These are phyloP conservation scores for Archilochus colubris DNA, from an alignment of 2,113 vertebrate species.

Conservation along the genomic window DNA sequence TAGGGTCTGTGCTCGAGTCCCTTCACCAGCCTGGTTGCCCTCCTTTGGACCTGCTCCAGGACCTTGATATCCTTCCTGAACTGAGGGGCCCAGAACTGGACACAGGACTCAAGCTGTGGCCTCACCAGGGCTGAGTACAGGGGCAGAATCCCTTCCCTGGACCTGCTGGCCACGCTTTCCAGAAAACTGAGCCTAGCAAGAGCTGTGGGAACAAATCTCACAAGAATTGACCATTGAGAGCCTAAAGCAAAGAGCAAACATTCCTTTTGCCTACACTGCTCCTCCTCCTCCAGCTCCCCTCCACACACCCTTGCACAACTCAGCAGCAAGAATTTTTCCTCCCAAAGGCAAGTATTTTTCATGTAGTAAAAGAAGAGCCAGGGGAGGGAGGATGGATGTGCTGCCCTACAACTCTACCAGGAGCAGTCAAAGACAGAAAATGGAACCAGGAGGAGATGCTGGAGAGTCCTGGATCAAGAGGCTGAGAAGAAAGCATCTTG, in stretches of 20 bases:
- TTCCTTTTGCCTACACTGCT: constrained; percentile 1
- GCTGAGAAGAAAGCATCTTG: background rate
- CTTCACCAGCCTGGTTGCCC: no score
- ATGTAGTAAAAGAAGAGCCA: rapidly evolving
- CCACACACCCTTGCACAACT: background rate
- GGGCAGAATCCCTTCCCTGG: no score
- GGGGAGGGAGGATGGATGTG: background rate
- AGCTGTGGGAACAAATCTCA: background rate
- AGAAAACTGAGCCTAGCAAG: constrained; percentile 4
- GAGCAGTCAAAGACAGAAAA: background rate
- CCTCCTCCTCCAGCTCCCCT: background rate
- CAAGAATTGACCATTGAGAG: constrained; percentile 20
- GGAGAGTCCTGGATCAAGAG: background rate
- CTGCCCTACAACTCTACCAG: rapidly evolving
- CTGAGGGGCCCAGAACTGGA: no score
- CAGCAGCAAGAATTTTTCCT: background rate
- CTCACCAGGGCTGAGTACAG: no score
- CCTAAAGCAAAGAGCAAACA: constrained; percentile 48
- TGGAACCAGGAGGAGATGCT: background rate
- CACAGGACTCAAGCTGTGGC: no score
- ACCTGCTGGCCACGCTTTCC: background rate
- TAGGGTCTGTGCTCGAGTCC: no score
- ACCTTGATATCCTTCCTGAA: no score
- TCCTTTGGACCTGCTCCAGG: no score
- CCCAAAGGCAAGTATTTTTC: background rate